phyloP scores from a whole-genome alignment of 2,113 vertebrate genomes.

The rat (Rattus norvegicus) region GRCr8 NC_086033.1:56662001-56662500 shows the following conservation, averaged over 20 bases:
- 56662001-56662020: background rate
- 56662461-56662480: background rate
- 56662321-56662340: background rate
- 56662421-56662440: background rate
- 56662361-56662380: background rate
- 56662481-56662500: background rate
- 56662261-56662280: background rate
- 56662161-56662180: background rate
- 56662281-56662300: background rate
- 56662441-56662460: constrained; percentile 25
- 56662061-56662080: background rate
- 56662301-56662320: background rate
- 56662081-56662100: background rate
- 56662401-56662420: background rate
- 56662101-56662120: background rate
- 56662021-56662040: background rate
- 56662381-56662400: no score
- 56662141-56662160: background rate
- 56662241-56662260: background rate
- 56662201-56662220: background rate
- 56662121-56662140: background rate
- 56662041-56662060: background rate
- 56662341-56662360: background rate
- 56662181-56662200: background rate
- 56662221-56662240: background rate